Conservation (phyloP, 2,113 vertebrate species). For the Pollimyrus isidori region DNA sequence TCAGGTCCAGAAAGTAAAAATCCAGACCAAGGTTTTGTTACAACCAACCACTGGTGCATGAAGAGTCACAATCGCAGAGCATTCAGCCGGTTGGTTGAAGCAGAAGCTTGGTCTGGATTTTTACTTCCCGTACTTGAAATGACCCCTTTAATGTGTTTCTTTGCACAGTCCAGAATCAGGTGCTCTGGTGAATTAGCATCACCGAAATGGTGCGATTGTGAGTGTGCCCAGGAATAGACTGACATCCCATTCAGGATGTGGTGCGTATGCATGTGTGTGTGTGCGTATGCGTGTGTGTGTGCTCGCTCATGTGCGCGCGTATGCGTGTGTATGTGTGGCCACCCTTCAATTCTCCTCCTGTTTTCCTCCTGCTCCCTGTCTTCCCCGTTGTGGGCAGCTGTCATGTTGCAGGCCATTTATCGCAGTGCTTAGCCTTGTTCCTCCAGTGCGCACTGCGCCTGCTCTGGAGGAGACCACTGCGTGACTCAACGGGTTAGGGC, state of each 20-base stretch:
- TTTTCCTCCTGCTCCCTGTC: background rate
- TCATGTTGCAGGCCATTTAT: background rate
- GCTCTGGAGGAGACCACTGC: background rate
- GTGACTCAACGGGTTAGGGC: background rate
- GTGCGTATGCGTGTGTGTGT: background rate
- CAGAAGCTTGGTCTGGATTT: too few species aligned
- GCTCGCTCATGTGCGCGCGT: accelerated
- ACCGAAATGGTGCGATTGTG: background rate
- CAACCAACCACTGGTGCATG: too few species aligned
- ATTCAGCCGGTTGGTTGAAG: too few species aligned
- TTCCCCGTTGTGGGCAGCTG: background rate
- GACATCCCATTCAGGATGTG: conserved; percentile 6
- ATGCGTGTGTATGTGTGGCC: background rate
- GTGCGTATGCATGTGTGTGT: background rate
- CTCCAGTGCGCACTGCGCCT: background rate
- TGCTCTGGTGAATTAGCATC: background rate
- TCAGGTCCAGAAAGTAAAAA: too few species aligned
- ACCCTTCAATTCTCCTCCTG: background rate
- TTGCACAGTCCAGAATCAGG: background rate
- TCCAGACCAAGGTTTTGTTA: too few species aligned
- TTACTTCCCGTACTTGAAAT: background rate
- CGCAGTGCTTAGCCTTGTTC: background rate
- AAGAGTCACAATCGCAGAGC: too few species aligned
- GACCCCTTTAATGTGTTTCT: background rate
- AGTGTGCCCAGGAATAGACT: background rate